Percentiles rank a stretch among this genome's conserved stretches.
These are phyloP conservation scores for Nomada lathburiana DNA, from an alignment of 2,888 invertebrate species.

Conservation along the genomic window DNA sequence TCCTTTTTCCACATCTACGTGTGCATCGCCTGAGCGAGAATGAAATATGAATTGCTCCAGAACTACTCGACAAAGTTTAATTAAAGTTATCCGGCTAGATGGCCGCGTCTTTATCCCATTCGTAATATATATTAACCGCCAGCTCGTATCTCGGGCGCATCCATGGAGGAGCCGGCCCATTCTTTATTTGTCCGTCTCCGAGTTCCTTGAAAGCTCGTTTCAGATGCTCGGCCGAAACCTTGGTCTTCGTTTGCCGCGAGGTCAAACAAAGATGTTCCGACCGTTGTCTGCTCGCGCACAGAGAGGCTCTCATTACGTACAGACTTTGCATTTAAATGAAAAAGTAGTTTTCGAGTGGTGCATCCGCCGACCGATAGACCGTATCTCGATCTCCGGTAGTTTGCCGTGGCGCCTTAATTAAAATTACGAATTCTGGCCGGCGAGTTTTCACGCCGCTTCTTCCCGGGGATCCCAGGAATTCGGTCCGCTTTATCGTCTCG, in stretches of 20 bases:
- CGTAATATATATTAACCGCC: constrained; percentile 1
- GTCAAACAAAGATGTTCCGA: constrained; percentile 25
- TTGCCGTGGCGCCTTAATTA: constrained; percentile 53
- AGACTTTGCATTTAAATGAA: constrained; percentile 70
- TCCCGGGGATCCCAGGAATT: background rate
- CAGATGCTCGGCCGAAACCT: background rate
- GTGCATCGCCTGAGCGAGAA: no score
- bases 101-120: background rate
- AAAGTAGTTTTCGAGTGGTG: constrained; percentile 58
- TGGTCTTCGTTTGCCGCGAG: constrained; percentile 4
- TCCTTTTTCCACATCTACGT: no score
- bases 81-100: background rate
- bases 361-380: constrained; percentile 38
- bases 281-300: background rate
- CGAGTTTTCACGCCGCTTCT: constrained; percentile 11
- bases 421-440: constrained; percentile 54
- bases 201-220: no score
- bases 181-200: constrained; percentile 12
- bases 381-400: constrained; percentile 45
- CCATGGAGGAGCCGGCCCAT: background rate
- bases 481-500: constrained; percentile 37
- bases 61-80: constrained; percentile 7
- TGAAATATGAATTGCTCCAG: no score
- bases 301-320: constrained; percentile 54
- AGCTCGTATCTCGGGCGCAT: background rate